Base-by-base conservation (phyloP, 2,888 invertebrate species). In the Tiliacea aurago region DNA sequence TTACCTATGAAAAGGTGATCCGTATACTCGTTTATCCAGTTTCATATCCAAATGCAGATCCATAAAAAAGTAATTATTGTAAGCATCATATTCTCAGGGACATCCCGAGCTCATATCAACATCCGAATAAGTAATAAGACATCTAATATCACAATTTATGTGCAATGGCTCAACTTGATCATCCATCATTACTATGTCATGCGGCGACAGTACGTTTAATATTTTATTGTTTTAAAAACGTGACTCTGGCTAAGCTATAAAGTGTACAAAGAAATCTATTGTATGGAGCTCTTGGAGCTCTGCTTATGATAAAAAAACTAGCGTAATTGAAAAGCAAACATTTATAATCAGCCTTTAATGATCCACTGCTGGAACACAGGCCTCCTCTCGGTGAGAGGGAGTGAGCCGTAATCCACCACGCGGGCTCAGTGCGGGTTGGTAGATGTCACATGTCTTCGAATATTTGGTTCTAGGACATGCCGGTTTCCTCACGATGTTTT, bases 221-320 rank as follows among this genome's bases (percentile, higher is more conserved):
- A 49, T 82, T 63, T 78, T 66, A 66, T 66, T 78, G 59, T 80
- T 80, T 64, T 62, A 37, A 33, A 78, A 79, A 82, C 78, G 78
- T 78, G 62, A 63, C 66, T 55, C 18, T 51, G 23, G 47, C 13
- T 43, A n/a, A 23, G 56, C 45, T 66, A 58, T 62, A 56, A 81
- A 51, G 45, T 81, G 37, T 9, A 51, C 43, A 65, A 41, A 56
- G 1, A 49, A 56, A 62, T 51, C 37, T 59, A 33, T 66, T 62
- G 55, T 75, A 20, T 41, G 5, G 20, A 33, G n/a, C 5, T 37
- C 13, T 53, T 33, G 43, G 43, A 61, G 45, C 20, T 45, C 37
- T 77, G 64, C 23, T 65, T 45, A 45, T 3, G 37, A 55, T 45
- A 23, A 28, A 15, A 7, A 61, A 64, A 61, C 53, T 41, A 7